Percentiles rank a stretch among this genome's conserved stretches.
Evolutionary conservation across 1,140 invertebrate species (phyloP).

Genomic region (Fopius arisanus): DNA sequence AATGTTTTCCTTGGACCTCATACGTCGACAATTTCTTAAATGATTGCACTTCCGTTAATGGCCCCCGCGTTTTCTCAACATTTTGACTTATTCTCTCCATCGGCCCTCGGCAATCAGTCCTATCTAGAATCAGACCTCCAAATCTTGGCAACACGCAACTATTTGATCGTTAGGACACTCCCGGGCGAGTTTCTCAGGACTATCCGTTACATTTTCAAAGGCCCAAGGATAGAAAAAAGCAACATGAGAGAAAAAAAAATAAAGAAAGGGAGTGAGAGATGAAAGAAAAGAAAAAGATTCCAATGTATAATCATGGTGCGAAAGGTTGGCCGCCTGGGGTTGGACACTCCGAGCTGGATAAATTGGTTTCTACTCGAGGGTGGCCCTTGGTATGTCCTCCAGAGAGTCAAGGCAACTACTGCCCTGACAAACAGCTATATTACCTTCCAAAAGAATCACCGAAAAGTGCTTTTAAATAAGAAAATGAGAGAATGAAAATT

Average conservation of each 20-base stretch:
- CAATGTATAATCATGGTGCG: slow-evolving; percentile 27
- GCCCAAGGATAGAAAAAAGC: neutral
- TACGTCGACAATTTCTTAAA: no score
- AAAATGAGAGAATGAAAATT: neutral
- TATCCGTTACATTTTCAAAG: slow-evolving; percentile 29
- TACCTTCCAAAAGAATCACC: neutral
- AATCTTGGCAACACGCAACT: neutral
- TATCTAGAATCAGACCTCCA: neutral
- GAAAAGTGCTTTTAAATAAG: neutral
- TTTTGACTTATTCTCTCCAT: neutral
- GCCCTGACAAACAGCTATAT: neutral
- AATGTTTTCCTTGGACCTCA: neutral
- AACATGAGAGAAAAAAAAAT: neutral
- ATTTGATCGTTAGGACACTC: slow-evolving; percentile 2
- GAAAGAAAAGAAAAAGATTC: slow-evolving; percentile 5
- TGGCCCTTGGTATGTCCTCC: neutral
- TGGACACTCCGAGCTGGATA: slow-evolving; percentile 16
- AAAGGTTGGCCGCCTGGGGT: slow-evolving; percentile 20
- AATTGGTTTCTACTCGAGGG: slow-evolving; percentile 20
- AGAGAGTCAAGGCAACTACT: neutral
- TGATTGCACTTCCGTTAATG: neutral
- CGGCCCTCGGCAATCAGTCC: neutral
- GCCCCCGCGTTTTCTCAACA: neutral
- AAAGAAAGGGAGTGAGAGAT: slow-evolving; percentile 4
- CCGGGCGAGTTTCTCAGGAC: slow-evolving; percentile 25